Conservation (phyloP, 2,888 invertebrate genomes). For the Pecten maximus region DNA sequence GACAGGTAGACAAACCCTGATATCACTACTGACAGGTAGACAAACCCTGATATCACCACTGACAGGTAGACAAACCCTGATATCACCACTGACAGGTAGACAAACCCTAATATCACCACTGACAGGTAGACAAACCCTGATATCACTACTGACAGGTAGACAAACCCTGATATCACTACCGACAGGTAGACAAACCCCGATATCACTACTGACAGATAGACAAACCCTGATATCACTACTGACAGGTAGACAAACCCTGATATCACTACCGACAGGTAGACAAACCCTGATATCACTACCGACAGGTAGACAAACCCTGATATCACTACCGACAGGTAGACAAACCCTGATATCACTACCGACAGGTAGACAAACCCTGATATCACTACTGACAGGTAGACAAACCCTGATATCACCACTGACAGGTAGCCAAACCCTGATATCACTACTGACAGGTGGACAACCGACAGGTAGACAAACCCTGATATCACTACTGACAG, state of each 20-base stretch:
- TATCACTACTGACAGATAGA: not conserved
- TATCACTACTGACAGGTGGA: too few species aligned
- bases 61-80: not conserved
- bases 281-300: not conserved
- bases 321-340: not conserved
- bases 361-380: too few species aligned
- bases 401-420: too few species aligned
- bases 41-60: not conserved
- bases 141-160: not conserved
- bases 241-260: not conserved
- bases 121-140: not conserved
- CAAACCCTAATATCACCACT: not conserved
- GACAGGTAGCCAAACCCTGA: too few species aligned
- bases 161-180: not conserved
- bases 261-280: not conserved
- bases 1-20: not conserved
- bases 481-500: not conserved
- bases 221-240: not conserved
- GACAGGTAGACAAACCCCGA: not conserved
- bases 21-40: not conserved
- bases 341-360: not conserved
- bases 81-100: not conserved
- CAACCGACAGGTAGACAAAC: too few species aligned
- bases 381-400: too few species aligned
- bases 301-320: not conserved